Percentiles rank a stretch among this genome's conserved stretches.
Evolutionary conservation across 2,113 vertebrate species (phyloP).

Genomic region (Nothocercus julius): DNA sequence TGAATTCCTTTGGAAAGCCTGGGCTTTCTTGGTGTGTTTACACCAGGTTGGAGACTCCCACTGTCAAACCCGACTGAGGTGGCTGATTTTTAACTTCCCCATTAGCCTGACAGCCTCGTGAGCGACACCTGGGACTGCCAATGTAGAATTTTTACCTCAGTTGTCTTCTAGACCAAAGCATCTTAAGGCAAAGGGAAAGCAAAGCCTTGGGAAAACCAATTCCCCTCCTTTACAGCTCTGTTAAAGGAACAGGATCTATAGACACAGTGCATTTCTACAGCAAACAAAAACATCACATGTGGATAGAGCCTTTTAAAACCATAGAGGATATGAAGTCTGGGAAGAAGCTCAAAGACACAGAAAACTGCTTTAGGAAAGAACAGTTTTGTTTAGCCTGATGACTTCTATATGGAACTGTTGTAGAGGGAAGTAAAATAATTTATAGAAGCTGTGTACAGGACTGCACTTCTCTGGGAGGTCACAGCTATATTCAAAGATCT

Average conservation of each 20-base stretch:
- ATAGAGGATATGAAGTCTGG: background rate
- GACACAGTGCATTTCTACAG: background rate
- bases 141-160: background rate
- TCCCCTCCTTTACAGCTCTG: background rate
- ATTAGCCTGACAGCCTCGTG: background rate
- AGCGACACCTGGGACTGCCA: background rate
- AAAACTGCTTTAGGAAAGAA: conserved; percentile 15
- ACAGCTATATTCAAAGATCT: background rate
- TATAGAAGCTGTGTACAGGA: background rate
- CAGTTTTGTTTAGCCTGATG: background rate
- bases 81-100: background rate
- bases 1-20: background rate
- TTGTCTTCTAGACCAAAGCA: background rate
- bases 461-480: background rate
- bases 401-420: background rate
- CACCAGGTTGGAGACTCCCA: background rate
- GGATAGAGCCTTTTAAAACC: background rate
- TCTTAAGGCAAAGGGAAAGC: background rate
- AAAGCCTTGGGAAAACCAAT: background rate
- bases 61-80: background rate
- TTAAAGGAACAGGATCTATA: background rate
- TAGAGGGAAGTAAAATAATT: background rate
- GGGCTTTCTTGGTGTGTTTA: background rate
- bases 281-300: background rate
- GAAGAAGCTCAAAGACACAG: background rate